These are phyloP conservation scores for Drosophila equinoxialis DNA, from an alignment of 1,140 invertebrate genomes.

Conservation along the genomic window DNA sequence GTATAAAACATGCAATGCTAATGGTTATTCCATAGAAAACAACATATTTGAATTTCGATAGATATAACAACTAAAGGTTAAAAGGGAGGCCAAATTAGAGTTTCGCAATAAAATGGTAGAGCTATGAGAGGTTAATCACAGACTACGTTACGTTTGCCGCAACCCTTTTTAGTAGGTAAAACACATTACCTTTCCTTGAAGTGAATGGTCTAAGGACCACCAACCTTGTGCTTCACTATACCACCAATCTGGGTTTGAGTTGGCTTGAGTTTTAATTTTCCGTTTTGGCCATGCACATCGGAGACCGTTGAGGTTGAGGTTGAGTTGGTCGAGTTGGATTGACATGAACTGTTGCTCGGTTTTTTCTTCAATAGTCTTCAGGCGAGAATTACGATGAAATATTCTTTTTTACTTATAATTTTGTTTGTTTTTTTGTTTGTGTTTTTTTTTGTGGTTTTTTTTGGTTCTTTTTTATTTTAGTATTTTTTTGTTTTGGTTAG, in stretches of 20 bases:
- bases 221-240: neutral
- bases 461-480: neutral
- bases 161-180: no score
- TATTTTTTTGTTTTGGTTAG: slow-evolving; percentile 9
- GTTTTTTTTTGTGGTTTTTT: neutral
- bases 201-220: neutral
- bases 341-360: slow-evolving; percentile 53
- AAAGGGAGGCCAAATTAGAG: neutral
- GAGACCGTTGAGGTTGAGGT: slow-evolving; percentile 69
- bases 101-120: neutral
- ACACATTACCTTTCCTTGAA: no score
- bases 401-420: no score
- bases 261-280: slow-evolving; percentile 56
- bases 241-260: neutral
- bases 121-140: neutral
- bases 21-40: slow-evolving; percentile 27
- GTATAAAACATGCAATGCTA: slow-evolving; percentile 23
- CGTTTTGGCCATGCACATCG: slow-evolving; percentile 50
- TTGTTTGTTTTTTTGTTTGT: neutral
- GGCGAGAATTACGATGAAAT: slow-evolving; percentile 10
- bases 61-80: neutral
- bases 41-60: neutral
- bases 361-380: slow-evolving; percentile 69
- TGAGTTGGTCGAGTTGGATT: slow-evolving; percentile 58
- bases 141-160: no score